Conservation (phyloP, 2,888 invertebrate genomes). For the Agrochola litura region DNA sequence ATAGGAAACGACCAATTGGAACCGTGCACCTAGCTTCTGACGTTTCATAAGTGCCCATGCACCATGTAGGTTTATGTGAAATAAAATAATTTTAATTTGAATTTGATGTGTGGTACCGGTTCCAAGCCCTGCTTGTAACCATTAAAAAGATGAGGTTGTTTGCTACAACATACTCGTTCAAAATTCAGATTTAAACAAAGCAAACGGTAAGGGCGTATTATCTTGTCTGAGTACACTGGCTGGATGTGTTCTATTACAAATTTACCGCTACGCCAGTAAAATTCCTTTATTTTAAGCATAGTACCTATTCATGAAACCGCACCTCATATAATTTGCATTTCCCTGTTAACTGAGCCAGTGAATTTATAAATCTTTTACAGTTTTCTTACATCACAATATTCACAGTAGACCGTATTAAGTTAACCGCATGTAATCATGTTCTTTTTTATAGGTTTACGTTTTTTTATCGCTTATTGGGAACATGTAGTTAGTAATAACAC, state of each 20-base stretch:
- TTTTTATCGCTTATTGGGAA: background rate
- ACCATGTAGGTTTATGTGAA: no score
- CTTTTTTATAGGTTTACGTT: background rate
- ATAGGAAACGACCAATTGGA: no score
- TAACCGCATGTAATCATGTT: background rate
- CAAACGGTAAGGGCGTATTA: constrained; percentile 5
- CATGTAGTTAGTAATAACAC: background rate
- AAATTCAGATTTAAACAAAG: background rate
- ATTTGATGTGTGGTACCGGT: no score
- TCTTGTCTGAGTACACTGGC: background rate
- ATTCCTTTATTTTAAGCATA: constrained; percentile 20
- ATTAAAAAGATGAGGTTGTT: no score
- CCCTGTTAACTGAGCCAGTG: background rate
- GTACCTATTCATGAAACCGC: constrained; percentile 6
- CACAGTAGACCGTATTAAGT: background rate
- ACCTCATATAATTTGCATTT: constrained; percentile 33
- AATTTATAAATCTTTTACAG: constrained; percentile 21
- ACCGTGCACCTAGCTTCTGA: no score
- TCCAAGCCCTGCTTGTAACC: no score
- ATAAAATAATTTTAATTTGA: no score
- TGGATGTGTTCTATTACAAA: constrained; percentile 14
- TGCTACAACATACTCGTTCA: background rate
- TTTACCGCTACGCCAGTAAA: constrained; percentile 1
- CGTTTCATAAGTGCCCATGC: no score
- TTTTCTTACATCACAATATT: background rate